Conservation (phyloP, 2,113 vertebrate species). For the Procavia capensis region DNA sequence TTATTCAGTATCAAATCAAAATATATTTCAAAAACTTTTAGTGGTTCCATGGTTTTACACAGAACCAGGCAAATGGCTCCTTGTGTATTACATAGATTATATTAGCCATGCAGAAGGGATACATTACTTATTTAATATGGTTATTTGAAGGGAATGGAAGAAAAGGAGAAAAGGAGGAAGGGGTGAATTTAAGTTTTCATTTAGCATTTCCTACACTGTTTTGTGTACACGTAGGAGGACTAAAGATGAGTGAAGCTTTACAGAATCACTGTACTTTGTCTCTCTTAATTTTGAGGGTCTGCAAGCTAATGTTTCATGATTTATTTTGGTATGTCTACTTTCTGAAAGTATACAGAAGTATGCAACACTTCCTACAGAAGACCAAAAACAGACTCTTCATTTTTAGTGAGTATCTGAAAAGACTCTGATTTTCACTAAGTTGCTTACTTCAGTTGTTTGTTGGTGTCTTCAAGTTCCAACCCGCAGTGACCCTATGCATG, state of each 20-base stretch:
- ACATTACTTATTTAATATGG: neutral
- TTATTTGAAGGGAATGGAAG: neutral
- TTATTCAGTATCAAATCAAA: constrained; percentile 16
- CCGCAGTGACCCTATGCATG: no score
- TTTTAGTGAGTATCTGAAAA: neutral
- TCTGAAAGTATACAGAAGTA: neutral
- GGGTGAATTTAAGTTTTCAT: neutral
- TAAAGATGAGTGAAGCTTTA: neutral
- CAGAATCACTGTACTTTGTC: neutral
- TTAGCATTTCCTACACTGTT: neutral
- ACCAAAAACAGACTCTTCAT: constrained; percentile 25
- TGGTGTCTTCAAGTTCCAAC: no score
- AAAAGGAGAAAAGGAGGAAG: neutral
- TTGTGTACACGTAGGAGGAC: neutral
- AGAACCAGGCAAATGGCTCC: neutral
- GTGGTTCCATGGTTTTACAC: neutral
- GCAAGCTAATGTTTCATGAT: neutral
- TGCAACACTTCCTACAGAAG: neutral
- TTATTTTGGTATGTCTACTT: neutral
- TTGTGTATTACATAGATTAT: neutral
- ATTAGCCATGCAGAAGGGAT: neutral
- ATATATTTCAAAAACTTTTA: neutral
- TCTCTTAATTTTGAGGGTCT: neutral
- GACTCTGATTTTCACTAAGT: neutral
- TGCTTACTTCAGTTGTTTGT: neutral